Conservation (phyloP, 2,888 invertebrate genomes). For the Elegia similella region DNA sequence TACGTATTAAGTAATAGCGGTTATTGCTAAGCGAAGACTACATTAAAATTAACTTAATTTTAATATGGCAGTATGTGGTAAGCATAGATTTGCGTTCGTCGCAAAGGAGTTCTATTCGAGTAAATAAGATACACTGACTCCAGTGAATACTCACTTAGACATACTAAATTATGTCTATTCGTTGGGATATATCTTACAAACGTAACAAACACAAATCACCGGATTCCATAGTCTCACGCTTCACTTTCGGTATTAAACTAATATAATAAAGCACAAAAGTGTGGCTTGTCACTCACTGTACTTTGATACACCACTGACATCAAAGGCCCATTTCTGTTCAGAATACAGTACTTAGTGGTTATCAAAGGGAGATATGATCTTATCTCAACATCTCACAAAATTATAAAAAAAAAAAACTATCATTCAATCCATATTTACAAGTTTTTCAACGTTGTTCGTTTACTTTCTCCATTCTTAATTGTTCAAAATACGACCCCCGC, state of each 20-base stretch:
- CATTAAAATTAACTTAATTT: slow-evolving; percentile 66
- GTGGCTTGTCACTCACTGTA: background rate
- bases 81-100: slow-evolving; percentile 53
- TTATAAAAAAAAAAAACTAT: slow-evolving; percentile 23
- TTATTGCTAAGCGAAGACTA: slow-evolving; percentile 70
- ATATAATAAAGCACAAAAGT: background rate
- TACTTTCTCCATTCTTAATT: slow-evolving; percentile 1
- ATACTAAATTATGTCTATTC: slow-evolving; percentile 64
- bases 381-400: slow-evolving; percentile 21
- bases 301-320: background rate
- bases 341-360: background rate
- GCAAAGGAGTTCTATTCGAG: slow-evolving; percentile 56
- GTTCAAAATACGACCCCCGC: slow-evolving; percentile 7
- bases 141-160: slow-evolving; percentile 38
- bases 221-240: slow-evolving; percentile 35
- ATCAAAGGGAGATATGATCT: background rate
- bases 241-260: slow-evolving; percentile 29
- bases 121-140: slow-evolving; percentile 21
- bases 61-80: slow-evolving; percentile 79
- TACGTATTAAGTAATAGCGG: slow-evolving; percentile 30
- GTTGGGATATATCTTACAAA: slow-evolving; percentile 64
- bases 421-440: slow-evolving; percentile 13
- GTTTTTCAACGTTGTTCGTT: slow-evolving; percentile 3
- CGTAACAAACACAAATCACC: slow-evolving; percentile 48
- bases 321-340: background rate